Conservation (phyloP, 1,140 invertebrate genomes). For the Cyphomyrmex costatus region DNA sequence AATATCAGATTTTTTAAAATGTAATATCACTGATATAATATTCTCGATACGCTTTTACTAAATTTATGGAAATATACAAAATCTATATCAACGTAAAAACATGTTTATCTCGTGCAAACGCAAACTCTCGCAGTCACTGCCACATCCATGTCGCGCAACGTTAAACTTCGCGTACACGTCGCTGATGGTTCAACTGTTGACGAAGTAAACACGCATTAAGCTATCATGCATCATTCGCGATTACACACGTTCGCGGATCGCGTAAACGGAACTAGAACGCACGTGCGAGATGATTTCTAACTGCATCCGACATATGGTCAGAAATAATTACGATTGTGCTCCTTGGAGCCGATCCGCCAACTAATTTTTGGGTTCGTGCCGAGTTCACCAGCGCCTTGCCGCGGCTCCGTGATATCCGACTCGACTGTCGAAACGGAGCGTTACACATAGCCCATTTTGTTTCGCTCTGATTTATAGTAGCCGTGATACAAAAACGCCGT, state of each 20-base stretch:
- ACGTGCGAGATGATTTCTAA: slow-evolving; percentile 52
- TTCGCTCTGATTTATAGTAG: slow-evolving; percentile 66
- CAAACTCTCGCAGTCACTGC: neutral
- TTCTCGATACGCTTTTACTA: neutral
- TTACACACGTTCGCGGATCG: slow-evolving; percentile 23
- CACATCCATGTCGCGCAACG: neutral
- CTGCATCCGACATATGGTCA: slow-evolving; percentile 51
- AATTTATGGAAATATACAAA: slow-evolving; percentile 15
- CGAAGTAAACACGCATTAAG: slow-evolving; percentile 57
- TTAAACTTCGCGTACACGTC: slow-evolving; percentile 35
- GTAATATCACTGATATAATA: neutral
- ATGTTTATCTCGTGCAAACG: slow-evolving; percentile 25
- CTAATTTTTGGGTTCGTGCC: slow-evolving; percentile 74
- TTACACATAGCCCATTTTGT: slow-evolving; percentile 64
- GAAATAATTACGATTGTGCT: slow-evolving; percentile 68
- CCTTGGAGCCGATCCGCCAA: slow-evolving; percentile 64
- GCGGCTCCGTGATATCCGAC: slow-evolving; percentile 57
- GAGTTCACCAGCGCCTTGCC: slow-evolving; percentile 61
- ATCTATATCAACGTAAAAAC: slow-evolving; percentile 24
- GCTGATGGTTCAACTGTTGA: slow-evolving; percentile 33
- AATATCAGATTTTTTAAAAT: no score
- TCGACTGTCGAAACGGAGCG: slow-evolving; percentile 65
- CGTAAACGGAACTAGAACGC: slow-evolving; percentile 59
- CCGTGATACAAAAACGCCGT: slow-evolving; percentile 59
- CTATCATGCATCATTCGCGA: slow-evolving; percentile 47